Evolutionary conservation across 2,797 vertebrate species (phyloP).

Genomic region (Odontamblyopus lacepedii): DNA sequence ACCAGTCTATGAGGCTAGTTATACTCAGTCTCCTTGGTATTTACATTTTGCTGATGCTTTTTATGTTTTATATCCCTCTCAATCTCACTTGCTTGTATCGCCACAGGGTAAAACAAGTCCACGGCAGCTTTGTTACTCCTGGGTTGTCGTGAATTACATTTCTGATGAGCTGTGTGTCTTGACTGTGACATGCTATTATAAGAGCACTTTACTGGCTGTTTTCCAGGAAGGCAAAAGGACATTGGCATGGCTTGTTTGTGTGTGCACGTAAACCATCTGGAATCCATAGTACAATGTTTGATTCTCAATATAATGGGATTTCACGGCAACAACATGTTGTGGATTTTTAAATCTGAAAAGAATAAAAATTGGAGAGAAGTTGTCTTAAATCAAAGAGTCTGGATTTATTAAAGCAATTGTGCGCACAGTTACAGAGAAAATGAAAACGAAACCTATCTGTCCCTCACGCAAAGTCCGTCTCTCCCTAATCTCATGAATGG

Average conservation of each 20-base stretch:
- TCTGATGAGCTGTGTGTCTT: slow-evolving; percentile 39
- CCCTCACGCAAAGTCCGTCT: no score
- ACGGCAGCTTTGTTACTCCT: slow-evolving; percentile 30
- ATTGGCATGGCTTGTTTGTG: slow-evolving; percentile 51
- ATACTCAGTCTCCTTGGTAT: slow-evolving; percentile 17
- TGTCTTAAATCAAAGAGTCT: no score
- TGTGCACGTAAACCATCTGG: slow-evolving; percentile 37
- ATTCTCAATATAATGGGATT: slow-evolving; percentile 28
- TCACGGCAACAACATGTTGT: slow-evolving; percentile 60
- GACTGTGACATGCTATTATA: slow-evolving; percentile 20
- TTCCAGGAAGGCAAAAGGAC: slow-evolving; percentile 75
- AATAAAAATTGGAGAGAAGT: no score
- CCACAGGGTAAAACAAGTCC: slow-evolving; percentile 27
- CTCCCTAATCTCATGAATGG: no score
- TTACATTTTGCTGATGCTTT: slow-evolving; percentile 52
- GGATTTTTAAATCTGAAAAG: no score
- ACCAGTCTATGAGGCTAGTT: slow-evolving; percentile 23
- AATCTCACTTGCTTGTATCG: slow-evolving; percentile 39
- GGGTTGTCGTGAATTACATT: slow-evolving; percentile 35
- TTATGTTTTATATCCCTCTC: slow-evolving; percentile 42
- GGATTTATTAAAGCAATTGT: no score
- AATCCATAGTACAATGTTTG: not conserved
- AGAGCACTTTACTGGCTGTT: slow-evolving; percentile 20
- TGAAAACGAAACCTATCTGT: no score
- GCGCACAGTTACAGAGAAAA: no score